Evolutionary conservation across 2,797 vertebrate genomes (phyloP).

Genomic region (Brachyalestes nurse): DNA sequence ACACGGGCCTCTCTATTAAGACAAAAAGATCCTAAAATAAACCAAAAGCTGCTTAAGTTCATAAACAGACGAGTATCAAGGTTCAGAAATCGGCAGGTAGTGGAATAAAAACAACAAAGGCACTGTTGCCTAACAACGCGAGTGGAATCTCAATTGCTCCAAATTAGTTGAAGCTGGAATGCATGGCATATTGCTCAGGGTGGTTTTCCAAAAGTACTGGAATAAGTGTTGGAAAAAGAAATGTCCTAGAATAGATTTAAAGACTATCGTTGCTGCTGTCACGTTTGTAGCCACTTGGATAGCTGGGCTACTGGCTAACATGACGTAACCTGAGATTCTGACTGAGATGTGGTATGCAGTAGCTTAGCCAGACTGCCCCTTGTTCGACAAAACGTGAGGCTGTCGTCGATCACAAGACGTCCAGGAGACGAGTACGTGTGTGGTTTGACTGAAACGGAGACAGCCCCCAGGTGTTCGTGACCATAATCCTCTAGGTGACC

Average conservation of each 20-base stretch:
- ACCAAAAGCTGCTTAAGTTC: neutral
- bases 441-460: neutral
- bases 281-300: conserved; percentile 7
- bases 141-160: too few relatives aligned
- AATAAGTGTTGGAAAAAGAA: neutral
- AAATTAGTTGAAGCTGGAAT: neutral
- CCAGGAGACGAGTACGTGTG: too few relatives aligned
- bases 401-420: neutral
- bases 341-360: neutral
- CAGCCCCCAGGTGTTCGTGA: neutral
- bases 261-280: neutral
- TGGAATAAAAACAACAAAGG: too few relatives aligned
- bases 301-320: neutral
- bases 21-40: neutral
- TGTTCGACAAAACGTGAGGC: neutral
- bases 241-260: neutral
- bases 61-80: neutral
- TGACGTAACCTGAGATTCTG: conserved; percentile 2
- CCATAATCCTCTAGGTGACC: neutral
- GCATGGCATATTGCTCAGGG: neutral
- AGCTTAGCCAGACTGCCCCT: neutral
- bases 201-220: too few relatives aligned
- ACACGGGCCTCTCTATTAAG: neutral
- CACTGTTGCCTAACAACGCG: too few relatives aligned
- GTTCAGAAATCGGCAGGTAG: too few relatives aligned